Evolutionary conservation across 2,113 vertebrate species (phyloP).

Genomic region (Scophthalmus maximus): DNA sequence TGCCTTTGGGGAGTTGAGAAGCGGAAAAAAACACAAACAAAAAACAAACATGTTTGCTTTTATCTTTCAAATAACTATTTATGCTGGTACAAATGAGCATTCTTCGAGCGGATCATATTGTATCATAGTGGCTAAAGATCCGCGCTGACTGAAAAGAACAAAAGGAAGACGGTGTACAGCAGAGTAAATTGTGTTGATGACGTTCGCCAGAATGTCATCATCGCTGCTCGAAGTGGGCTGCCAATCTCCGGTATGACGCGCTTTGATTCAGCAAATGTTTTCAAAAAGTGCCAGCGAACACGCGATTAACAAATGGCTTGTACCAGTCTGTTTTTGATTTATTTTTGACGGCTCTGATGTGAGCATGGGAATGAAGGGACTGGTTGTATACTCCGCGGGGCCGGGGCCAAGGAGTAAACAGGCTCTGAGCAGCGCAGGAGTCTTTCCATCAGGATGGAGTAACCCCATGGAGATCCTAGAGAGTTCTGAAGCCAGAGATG

Average conservation of each 20-base stretch:
- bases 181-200: constrained; percentile 30
- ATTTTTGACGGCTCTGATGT: constrained; percentile 72
- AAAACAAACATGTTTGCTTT: constrained; percentile 86
- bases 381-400: constrained; percentile 57
- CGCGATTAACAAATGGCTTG: constrained; percentile 69
- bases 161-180: constrained; percentile 18
- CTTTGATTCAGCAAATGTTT: constrained; percentile 51
- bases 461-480: constrained; percentile 76
- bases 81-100: constrained; percentile 82
- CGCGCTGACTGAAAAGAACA: constrained; percentile 49
- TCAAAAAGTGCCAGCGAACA: constrained; percentile 56
- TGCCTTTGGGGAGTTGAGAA: constrained; percentile 74
- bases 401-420: constrained; percentile 70
- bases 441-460: constrained; percentile 74
- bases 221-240: constrained; percentile 10
- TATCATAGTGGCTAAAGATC: constrained; percentile 48
- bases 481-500: constrained; percentile 83
- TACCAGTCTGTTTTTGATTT: constrained; percentile 66
- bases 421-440: constrained; percentile 61
- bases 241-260: constrained; percentile 22
- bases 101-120: constrained; percentile 63
- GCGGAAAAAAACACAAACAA: constrained; percentile 76
- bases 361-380: constrained; percentile 67
- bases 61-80: constrained; percentile 85
- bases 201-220: constrained; percentile 49